Base-by-base conservation (phyloP, 1,140 invertebrate species). In the Drosophila lacteicornis region DNA sequence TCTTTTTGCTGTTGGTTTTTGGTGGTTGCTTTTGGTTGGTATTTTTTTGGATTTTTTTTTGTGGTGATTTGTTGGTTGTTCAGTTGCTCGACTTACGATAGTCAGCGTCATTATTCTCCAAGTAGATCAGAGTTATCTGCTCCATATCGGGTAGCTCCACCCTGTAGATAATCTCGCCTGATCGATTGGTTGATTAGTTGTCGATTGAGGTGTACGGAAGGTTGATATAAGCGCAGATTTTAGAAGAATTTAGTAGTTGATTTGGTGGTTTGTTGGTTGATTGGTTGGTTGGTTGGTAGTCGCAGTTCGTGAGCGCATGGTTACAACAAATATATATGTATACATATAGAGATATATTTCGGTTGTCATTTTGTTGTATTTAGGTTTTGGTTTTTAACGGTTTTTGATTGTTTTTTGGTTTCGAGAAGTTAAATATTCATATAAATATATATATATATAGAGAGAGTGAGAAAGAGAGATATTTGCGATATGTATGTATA, bases 91-190 rank as follows among this genome's bases (percentile, higher is more conserved):
- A 94, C 95, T 95, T 95, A 95, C 95, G 94, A 95, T 95, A 94
- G 76, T 95, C 94, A 92, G 94, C 94, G 93, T 95, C 94, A 93
- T 93, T 94, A 93, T 95, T 96, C 95, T 97, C 96, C 95, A 97
- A 95, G 96, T 96, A 96, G 94, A 97, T 96, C 94, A 97, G 95
- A 93, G 96, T 97, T 94, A 97, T 96, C 95, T 97, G 96, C 95
- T 97, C 96, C 96, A 96, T 96, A 95, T 96, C 96, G 93, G 96
- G 96, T 94, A 97, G 95, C 95, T 96, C 96, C 95, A 97, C 96
- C 94, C 96, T 96, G 95, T 96, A 97, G 95, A 97, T 96, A 95
- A 97, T 96, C 95, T 97, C 96, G 94, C 95, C 95, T 96, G 90
- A 65, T 77, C 76, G 78, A 82, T 86, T 85, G 63, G 59, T 81